These are phyloP conservation scores for Philopotamus ludificatus DNA, from an alignment of 1,140 invertebrate genomes.

Conservation along the genomic window DNA sequence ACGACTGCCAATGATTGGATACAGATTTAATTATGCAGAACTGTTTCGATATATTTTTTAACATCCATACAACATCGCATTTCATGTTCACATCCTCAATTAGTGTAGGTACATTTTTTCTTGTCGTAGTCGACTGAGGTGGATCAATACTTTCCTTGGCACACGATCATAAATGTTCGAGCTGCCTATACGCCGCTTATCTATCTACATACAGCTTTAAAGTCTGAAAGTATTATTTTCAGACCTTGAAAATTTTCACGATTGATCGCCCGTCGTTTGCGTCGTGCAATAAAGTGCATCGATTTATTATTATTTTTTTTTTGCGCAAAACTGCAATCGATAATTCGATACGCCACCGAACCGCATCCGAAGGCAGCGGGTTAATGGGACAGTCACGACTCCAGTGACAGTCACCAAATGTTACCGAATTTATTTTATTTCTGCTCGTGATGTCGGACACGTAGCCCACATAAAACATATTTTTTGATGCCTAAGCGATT, in stretches of 20 bases:
- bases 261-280: too few relatives aligned
- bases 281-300: too few relatives aligned
- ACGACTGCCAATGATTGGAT: too few relatives aligned
- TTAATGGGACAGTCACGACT: slow-evolving; percentile 14
- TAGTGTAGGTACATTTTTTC: background rate
- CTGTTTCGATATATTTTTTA: too few relatives aligned
- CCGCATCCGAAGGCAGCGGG: background rate
- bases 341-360: background rate
- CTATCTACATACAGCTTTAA: too few relatives aligned
- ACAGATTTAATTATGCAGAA: too few relatives aligned
- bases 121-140: background rate
- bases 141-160: background rate
- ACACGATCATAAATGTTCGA: background rate
- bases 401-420: slow-evolving; percentile 10
- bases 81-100: background rate
- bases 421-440: slow-evolving; percentile 7
- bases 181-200: background rate
- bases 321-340: background rate
- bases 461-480: too few relatives aligned
- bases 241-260: too few relatives aligned
- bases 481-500: too few relatives aligned
- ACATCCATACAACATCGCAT: background rate
- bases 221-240: too few relatives aligned
- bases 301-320: too few relatives aligned
- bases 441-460: too few relatives aligned